A percentile compares a stretch with the other conserved stretches of the same genome.
phyloP scores from a whole-genome alignment of 2,113 vertebrate genomes.

The Pituophis catenifer region DNA sequence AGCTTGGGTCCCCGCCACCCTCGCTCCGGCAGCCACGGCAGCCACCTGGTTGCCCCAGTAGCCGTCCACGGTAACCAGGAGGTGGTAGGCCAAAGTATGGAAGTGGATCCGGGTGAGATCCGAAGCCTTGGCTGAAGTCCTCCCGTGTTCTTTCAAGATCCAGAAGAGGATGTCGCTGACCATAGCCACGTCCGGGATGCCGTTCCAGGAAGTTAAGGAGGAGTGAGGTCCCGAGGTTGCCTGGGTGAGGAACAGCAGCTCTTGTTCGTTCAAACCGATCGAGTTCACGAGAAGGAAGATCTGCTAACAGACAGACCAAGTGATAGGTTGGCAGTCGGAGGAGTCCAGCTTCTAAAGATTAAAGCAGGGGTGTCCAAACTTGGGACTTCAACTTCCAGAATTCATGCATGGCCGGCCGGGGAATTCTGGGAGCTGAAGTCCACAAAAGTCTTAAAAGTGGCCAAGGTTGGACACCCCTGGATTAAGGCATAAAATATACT shows the following conservation, averaged over 20 bases:
- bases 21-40: conserved; percentile 85
- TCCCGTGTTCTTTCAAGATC: conserved; percentile 85
- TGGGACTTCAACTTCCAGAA: neutral
- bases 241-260: conserved; percentile 93
- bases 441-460: neutral
- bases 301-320: conserved; percentile 84
- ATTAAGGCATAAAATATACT: neutral
- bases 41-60: conserved; percentile 91
- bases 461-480: neutral
- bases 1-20: conserved; percentile 88
- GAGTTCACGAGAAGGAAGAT: conserved; percentile 92
- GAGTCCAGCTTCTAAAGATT: neutral
- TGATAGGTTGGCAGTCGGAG: conserved; percentile 16
- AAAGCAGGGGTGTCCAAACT: neutral
- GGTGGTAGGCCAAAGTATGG: conserved; percentile 93
- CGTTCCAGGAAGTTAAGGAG: conserved; percentile 78
- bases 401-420: neutral
- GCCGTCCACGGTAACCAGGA: conserved; percentile 87
- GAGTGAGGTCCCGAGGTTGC: conserved; percentile 83
- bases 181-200: conserved; percentile 82
- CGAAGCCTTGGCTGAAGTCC: conserved; percentile 64
- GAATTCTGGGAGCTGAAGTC: neutral
- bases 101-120: conserved; percentile 92
- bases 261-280: conserved; percentile 95
- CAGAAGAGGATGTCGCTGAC: conserved; percentile 96